phyloP scores from a whole-genome alignment of 2,888 invertebrate species.

The Automeris io region DNA sequence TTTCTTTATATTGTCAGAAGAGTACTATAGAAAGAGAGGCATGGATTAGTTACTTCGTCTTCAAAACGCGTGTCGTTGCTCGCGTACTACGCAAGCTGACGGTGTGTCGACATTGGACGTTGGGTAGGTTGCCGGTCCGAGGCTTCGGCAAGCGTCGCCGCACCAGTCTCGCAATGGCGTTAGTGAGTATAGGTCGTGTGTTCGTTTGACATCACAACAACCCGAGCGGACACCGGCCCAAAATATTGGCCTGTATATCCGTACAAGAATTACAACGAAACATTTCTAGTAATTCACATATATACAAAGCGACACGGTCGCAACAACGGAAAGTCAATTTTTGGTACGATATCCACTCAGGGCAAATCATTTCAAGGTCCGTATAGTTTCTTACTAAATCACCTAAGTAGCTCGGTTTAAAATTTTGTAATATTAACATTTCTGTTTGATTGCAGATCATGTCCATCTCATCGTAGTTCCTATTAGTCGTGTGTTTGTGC shows the following conservation, averaged over 20 bases:
- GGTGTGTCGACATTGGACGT: slow-evolving; percentile 77
- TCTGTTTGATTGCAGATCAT: slow-evolving; percentile 71
- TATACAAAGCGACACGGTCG: slow-evolving; percentile 51
- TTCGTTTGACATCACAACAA: slow-evolving; percentile 65
- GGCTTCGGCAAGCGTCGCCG: slow-evolving; percentile 51
- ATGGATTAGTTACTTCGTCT: slow-evolving; percentile 24
- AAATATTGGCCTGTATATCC: slow-evolving; percentile 75
- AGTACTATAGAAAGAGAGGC: slow-evolving; percentile 42
- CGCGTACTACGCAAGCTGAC: slow-evolving; percentile 75
- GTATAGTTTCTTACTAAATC: slow-evolving; percentile 69
- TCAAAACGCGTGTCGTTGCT: slow-evolving; percentile 57
- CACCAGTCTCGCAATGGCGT: slow-evolving; percentile 77
- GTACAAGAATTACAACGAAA: slow-evolving; percentile 68
- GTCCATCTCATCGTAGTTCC: slow-evolving; percentile 75
- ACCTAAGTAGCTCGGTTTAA: slow-evolving; percentile 56
- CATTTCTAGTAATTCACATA: slow-evolving; percentile 62
- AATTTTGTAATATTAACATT: slow-evolving; percentile 53
- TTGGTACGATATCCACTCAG: slow-evolving; percentile 78
- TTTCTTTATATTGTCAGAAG: slow-evolving; percentile 21
- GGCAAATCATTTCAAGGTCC: slow-evolving; percentile 75
- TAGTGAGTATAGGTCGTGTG: slow-evolving; percentile 64
- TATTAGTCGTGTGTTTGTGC: slow-evolving; percentile 63
- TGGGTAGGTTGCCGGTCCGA: slow-evolving; percentile 69
- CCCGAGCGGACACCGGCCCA: slow-evolving; percentile 79
- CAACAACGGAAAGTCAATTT: slow-evolving; percentile 73